phyloP scores from a whole-genome alignment of 2,113 vertebrate genomes.

The Furnarius figulus region DNA sequence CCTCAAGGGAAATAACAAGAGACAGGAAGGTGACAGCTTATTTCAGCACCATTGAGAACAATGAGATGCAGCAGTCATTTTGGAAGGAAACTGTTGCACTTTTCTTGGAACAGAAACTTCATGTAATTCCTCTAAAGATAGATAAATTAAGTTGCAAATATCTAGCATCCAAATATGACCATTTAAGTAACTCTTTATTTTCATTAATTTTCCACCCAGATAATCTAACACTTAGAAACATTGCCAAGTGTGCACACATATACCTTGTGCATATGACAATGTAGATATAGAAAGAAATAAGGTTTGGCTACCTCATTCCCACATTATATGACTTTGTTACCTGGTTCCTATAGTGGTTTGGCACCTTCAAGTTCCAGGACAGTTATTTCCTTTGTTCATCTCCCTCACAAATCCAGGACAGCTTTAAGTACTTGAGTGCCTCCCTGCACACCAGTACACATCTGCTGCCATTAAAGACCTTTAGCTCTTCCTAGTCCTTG shows the following conservation, averaged over 20 bases:
- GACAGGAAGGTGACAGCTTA: not conserved
- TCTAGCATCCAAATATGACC: not conserved
- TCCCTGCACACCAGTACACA: not conserved
- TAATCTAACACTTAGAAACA: not conserved
- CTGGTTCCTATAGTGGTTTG: not conserved
- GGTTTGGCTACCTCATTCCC: not conserved
- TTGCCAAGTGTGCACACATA: not conserved
- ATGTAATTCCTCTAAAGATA: not conserved
- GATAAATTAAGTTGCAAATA: not conserved
- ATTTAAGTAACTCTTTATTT: not conserved
- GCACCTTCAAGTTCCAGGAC: not conserved
- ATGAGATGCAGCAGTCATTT: not conserved
- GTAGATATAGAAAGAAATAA: not conserved
- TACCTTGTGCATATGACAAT: not conserved
- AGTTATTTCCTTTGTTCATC: not conserved
- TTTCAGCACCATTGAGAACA: not conserved
- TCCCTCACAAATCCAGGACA: not conserved
- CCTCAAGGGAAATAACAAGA: not conserved
- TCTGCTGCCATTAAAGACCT: not conserved
- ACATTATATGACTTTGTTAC: not conserved
- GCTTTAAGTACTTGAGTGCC: accelerated
- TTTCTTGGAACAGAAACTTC: not conserved
- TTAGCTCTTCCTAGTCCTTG: not conserved
- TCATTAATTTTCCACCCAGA: not conserved
- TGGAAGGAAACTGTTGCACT: not conserved